These are phyloP conservation scores for Montipora capitata DNA, from an alignment of 92 coral and sea anemone species.

Conservation along the genomic window DNA sequence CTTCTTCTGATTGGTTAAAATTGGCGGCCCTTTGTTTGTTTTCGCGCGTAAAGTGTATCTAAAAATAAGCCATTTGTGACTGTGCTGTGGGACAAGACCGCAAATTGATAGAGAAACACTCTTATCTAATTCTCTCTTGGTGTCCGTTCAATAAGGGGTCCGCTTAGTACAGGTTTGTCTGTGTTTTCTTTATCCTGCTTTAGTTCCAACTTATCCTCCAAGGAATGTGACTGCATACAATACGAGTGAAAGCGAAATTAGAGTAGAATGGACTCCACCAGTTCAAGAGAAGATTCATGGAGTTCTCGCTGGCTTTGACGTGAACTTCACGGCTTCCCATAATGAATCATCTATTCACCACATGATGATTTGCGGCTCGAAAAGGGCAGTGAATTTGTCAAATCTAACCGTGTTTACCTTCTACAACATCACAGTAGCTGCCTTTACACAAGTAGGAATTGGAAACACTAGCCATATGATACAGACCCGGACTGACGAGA, in stretches of 20 bases:
- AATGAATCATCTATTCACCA: conserved; percentile 11
- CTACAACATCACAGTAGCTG: conserved; percentile 80
- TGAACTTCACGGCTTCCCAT: conserved; percentile 1
- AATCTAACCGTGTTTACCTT: conserved; percentile 60
- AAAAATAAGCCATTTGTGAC: too few species aligned
- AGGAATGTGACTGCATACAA: conserved; percentile 50
- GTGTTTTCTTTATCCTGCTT: not conserved
- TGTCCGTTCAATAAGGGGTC: too few species aligned
- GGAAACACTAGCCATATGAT: conserved; percentile 58
- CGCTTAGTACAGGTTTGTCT: not conserved
- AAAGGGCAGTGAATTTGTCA: conserved; percentile 37
- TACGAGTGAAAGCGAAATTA: conserved; percentile 29
- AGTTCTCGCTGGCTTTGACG: conserved; percentile 27
- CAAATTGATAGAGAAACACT: too few species aligned
- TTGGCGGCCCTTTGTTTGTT: too few species aligned
- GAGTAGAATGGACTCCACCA: conserved; percentile 26
- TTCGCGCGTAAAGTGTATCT: too few species aligned
- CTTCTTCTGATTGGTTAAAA: too few species aligned
- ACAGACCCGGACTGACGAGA: conserved; percentile 73
- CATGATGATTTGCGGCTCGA: conserved; percentile 31
- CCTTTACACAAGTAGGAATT: conserved; percentile 70
- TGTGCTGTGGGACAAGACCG: too few species aligned
- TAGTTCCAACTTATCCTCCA: conserved; percentile 70
- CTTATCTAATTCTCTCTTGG: too few species aligned
- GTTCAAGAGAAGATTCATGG: not conserved